Conservation (phyloP, 2,797 vertebrate genomes). For the Fringilla coelebs region DNA sequence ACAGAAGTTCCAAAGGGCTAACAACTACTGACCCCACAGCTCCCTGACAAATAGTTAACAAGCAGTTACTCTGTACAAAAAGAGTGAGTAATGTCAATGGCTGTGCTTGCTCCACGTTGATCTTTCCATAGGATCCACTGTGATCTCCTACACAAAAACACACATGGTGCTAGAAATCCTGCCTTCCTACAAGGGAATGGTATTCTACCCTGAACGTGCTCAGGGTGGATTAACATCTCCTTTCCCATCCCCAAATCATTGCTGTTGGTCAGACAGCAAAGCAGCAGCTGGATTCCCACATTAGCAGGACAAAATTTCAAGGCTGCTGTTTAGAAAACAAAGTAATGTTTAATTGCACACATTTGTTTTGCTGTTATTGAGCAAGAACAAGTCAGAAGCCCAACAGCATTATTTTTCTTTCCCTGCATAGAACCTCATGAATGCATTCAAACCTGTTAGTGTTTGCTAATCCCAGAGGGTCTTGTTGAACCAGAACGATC, state of each 20-base stretch:
- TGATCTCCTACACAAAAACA: background rate
- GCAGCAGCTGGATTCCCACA: background rate
- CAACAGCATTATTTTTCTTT: background rate
- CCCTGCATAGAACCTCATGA: background rate
- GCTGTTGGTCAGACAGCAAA: background rate
- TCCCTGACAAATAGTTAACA: background rate
- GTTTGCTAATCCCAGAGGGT: slow-evolving; percentile 17
- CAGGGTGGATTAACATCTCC: background rate
- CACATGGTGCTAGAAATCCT: background rate
- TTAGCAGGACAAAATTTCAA: background rate
- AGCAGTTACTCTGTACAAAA: background rate
- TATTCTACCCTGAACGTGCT: background rate
- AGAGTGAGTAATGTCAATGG: background rate
- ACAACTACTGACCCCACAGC: background rate
- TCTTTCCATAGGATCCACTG: background rate
- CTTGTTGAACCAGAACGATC: background rate
- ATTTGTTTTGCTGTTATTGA: slow-evolving; percentile 43
- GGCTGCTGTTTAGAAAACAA: slow-evolving; percentile 42
- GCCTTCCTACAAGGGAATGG: background rate
- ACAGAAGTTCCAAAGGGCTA: background rate
- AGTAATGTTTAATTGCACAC: slow-evolving; percentile 44
- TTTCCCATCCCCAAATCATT: background rate
- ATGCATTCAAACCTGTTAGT: slow-evolving; percentile 27
- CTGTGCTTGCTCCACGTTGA: fast-evolving
- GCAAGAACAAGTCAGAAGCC: slow-evolving; percentile 11